These are phyloP conservation scores for Dolichopus griseipennis DNA, from an alignment of 2,888 invertebrate species.

Conservation along the genomic window DNA sequence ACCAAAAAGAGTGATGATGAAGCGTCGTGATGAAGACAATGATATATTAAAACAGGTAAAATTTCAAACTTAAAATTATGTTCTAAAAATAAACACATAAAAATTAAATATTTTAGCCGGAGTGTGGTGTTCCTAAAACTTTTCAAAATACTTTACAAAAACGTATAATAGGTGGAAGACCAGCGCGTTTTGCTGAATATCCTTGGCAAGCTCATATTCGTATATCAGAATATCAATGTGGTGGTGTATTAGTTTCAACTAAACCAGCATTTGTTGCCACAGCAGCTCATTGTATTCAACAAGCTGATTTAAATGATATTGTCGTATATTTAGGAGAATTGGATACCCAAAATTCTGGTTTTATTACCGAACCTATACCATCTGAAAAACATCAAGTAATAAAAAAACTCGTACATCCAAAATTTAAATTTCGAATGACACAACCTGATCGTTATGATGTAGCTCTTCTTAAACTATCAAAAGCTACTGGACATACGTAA, in stretches of 20 bases:
- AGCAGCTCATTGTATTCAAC: slow-evolving; percentile 74
- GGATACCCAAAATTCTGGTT: slow-evolving; percentile 63
- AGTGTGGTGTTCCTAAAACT: slow-evolving; percentile 60
- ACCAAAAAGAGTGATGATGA: slow-evolving; percentile 38
- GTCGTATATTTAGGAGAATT: slow-evolving; percentile 70
- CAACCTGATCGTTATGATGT: slow-evolving; percentile 77
- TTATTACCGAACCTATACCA: slow-evolving; percentile 53
- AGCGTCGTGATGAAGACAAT: slow-evolving; percentile 37
- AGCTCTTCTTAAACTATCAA: slow-evolving; percentile 62
- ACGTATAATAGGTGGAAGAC: slow-evolving; percentile 71
- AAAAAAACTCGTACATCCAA: slow-evolving; percentile 68
- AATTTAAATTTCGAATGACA: slow-evolving; percentile 69
- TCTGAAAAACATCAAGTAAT: slow-evolving; percentile 59
- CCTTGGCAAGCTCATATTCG: slow-evolving; percentile 83
- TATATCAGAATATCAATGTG: slow-evolving; percentile 73
- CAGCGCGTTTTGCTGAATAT: slow-evolving; percentile 63
- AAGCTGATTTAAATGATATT: slow-evolving; percentile 63
- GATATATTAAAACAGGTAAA: slow-evolving; percentile 31
- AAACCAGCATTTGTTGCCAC: slow-evolving; percentile 59
- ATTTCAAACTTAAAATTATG: not conserved
- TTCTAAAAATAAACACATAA: not conserved
- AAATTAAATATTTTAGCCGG: slow-evolving; percentile 34
- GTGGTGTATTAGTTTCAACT: slow-evolving; percentile 69
- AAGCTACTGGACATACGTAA: slow-evolving; percentile 49
- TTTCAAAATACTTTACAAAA: slow-evolving; percentile 52